These are phyloP conservation scores for Drosophila leontia DNA, from an alignment of 1,140 invertebrate species.

Conservation along the genomic window DNA sequence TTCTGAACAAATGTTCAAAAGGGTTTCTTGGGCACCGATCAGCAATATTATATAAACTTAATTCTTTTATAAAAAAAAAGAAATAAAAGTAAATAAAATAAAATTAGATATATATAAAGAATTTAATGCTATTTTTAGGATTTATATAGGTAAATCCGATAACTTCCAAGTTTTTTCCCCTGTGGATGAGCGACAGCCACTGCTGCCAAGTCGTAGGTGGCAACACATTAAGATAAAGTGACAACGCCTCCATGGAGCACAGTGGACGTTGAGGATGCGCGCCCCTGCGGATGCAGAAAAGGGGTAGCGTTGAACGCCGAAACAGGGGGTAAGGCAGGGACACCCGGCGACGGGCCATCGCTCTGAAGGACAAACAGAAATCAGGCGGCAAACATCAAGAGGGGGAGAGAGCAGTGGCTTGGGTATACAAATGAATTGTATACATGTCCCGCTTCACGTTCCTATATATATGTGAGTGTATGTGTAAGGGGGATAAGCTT, in stretches of 20 bases:
- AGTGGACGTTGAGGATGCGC: conserved; percentile 40
- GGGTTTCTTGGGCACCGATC: no score
- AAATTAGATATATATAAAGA: no score
- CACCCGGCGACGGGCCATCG: conserved; percentile 28
- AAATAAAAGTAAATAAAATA: not conserved
- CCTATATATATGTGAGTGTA: conserved; percentile 1
- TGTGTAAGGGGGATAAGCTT: conserved; percentile 52
- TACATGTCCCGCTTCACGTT: conserved; percentile 39
- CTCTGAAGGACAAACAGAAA: conserved; percentile 78
- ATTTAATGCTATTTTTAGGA: not conserved
- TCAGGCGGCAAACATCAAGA: conserved; percentile 69
- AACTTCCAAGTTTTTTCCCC: not conserved
- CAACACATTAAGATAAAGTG: conserved; percentile 83
- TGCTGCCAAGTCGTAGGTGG: conserved; percentile 77
- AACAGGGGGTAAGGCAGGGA: not conserved
- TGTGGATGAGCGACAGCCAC: conserved; percentile 8
- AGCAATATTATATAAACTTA: not conserved
- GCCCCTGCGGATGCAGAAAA: conserved; percentile 47
- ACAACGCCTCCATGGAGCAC: conserved; percentile 72
- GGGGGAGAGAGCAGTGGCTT: conserved; percentile 21
- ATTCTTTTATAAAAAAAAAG: not conserved
- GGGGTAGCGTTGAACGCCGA: conserved; percentile 31
- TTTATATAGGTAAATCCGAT: no score
- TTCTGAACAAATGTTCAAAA: not conserved
- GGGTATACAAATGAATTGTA: conserved; percentile 77